phyloP scores from a whole-genome alignment of 2,888 invertebrate species.

The Dione juno region DNA sequence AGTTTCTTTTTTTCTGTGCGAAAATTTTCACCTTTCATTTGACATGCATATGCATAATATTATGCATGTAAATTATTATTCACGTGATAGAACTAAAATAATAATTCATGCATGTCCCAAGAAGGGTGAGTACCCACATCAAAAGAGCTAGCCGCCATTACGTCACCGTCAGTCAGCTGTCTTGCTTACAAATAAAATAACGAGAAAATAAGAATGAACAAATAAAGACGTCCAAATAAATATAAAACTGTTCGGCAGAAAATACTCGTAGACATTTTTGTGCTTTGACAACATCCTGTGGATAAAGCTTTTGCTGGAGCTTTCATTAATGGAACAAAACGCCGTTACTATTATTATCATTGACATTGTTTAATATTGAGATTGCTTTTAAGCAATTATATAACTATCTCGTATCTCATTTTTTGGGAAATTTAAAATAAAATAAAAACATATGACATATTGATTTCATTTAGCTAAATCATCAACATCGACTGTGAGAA shows the following conservation, averaged over 20 bases:
- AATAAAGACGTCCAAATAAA: slow-evolving; percentile 45
- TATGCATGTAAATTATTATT: too few relatives aligned
- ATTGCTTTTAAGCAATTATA: background rate
- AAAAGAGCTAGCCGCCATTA: slow-evolving; percentile 47
- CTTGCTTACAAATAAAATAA: slow-evolving; percentile 46
- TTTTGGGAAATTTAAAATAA: too few relatives aligned
- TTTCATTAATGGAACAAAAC: slow-evolving; percentile 5
- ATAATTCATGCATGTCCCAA: slow-evolving; percentile 41
- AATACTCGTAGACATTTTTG: slow-evolving; percentile 21
- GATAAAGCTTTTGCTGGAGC: slow-evolving; percentile 10
- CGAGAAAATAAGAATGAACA: slow-evolving; percentile 41
- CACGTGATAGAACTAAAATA: slow-evolving; percentile 29
- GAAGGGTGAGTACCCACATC: slow-evolving; percentile 47
- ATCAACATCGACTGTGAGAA: too few relatives aligned
- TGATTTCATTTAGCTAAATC: too few relatives aligned
- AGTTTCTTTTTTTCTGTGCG: too few relatives aligned
- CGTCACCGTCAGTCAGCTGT: background rate
- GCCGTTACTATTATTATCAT: slow-evolving; percentile 5
- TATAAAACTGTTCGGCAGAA: slow-evolving; percentile 31
- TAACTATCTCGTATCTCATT: too few relatives aligned
- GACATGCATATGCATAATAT: too few relatives aligned
- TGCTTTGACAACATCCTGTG: slow-evolving; percentile 17
- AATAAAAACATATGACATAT: too few relatives aligned
- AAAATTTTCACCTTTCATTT: too few relatives aligned
- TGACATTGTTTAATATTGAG: background rate